These are phyloP conservation scores for Dorcus hopei DNA, from an alignment of 2,888 invertebrate species.

Conservation along the genomic window DNA sequence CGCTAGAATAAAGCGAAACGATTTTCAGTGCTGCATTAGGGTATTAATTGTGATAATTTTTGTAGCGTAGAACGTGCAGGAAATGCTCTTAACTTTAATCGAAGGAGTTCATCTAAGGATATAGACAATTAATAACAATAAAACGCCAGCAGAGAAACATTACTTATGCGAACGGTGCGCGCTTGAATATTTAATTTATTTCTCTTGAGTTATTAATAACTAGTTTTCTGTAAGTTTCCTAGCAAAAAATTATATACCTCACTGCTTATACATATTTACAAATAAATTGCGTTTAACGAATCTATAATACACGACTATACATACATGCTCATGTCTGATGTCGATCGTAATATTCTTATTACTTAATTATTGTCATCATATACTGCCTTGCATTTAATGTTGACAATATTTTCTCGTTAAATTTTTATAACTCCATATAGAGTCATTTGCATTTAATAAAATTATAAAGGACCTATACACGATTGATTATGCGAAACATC, in stretches of 20 bases:
- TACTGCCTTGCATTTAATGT: too few relatives aligned
- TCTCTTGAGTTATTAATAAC: slow-evolving; percentile 9
- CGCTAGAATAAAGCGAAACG: too few relatives aligned
- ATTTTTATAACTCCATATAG: too few relatives aligned
- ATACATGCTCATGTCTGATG: not conserved
- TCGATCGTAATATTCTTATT: too few relatives aligned
- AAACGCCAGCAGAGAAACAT: slow-evolving; percentile 12
- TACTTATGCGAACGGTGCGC: slow-evolving; percentile 3
- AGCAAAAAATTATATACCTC: not conserved
- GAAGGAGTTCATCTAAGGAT: slow-evolving; percentile 14
- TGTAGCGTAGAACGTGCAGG: slow-evolving; percentile 6
- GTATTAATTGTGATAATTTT: not conserved
- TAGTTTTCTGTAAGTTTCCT: slow-evolving; percentile 5
- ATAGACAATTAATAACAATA: slow-evolving; percentile 22
- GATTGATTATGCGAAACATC: too few relatives aligned
- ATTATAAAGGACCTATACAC: too few relatives aligned
- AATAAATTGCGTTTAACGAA: not conserved
- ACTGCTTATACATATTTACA: not conserved
- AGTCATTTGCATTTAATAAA: too few relatives aligned
- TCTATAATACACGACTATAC: not conserved
- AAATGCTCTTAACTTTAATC: slow-evolving; percentile 16
- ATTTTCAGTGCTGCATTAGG: too few relatives aligned
- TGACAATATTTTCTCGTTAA: too few relatives aligned
- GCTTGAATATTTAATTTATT: slow-evolving; percentile 2
- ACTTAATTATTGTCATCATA: too few relatives aligned